phyloP scores from a whole-genome alignment of 2,113 vertebrate species.

The Turnix velox region DNA sequence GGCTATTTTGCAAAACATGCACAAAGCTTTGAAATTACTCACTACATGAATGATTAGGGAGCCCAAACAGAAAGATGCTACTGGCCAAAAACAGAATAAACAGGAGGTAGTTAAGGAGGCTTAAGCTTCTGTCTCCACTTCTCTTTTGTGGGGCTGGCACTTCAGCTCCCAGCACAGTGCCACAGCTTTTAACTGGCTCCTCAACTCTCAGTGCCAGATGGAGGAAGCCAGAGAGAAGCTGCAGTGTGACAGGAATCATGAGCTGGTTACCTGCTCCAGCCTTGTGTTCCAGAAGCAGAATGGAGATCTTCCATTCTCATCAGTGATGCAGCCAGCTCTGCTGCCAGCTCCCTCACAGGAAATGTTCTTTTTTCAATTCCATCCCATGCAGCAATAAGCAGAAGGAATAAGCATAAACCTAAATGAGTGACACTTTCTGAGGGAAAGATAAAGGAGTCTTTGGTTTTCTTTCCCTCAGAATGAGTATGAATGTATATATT shows the following conservation, averaged over 20 bases:
- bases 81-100: conserved; percentile 31
- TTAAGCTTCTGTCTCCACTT: conserved; percentile 42
- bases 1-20: not conserved
- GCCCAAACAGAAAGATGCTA: not conserved
- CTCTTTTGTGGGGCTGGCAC: conserved; percentile 22
- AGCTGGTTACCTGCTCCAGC: not conserved
- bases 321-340: not conserved
- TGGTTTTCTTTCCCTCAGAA: not conserved
- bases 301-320: not conserved
- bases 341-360: not conserved
- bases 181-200: conserved; percentile 25
- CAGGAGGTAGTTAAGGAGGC: conserved; percentile 34
- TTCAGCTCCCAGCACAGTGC: not conserved
- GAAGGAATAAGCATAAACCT: not conserved
- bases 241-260: not conserved
- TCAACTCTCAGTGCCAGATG: not conserved
- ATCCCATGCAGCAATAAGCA: not conserved
- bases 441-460: not conserved
- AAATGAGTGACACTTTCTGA: not conserved
- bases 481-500: not conserved
- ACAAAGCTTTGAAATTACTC: conserved; percentile 39
- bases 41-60: not conserved
- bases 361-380: not conserved
- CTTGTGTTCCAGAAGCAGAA: not conserved
- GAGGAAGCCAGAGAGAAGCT: conserved; percentile 3